Percentiles rank a stretch among this genome's conserved stretches.
These are phyloP conservation scores for Nanger granti DNA, from an alignment of 2,113 vertebrate species.

Conservation along the genomic window DNA sequence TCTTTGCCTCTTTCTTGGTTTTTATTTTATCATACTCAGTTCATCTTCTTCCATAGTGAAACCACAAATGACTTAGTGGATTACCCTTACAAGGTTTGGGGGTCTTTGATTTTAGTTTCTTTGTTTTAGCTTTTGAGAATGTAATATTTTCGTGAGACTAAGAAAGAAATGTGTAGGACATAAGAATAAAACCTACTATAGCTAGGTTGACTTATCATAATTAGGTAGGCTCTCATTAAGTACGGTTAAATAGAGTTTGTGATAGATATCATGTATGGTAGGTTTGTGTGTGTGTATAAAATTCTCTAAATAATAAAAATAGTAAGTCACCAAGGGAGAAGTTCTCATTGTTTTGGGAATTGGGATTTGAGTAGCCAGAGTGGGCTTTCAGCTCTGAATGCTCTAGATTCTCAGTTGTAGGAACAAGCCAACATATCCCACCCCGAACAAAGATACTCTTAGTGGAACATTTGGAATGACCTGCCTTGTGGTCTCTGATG, in stretches of 20 bases:
- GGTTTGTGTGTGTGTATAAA: neutral
- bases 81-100: neutral
- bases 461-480: neutral
- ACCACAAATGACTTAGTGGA: neutral
- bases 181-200: conserved; percentile 12
- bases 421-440: neutral
- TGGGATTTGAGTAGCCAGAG: neutral
- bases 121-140: neutral
- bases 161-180: neutral
- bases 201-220: conserved; percentile 1
- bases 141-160: neutral
- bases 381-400: neutral
- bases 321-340: neutral
- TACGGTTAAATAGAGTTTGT: neutral
- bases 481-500: neutral
- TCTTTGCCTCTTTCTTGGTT: neutral
- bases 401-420: neutral
- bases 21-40: neutral
- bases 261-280: neutral
- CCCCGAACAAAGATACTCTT: neutral
- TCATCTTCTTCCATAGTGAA: neutral
- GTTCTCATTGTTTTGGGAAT: neutral
- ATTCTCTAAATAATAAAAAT: conserved; percentile 30
- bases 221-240: neutral
- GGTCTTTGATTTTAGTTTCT: neutral